Evolutionary conservation across 2,888 invertebrate species (phyloP).

Genomic region (Philopedon plagiatum): DNA sequence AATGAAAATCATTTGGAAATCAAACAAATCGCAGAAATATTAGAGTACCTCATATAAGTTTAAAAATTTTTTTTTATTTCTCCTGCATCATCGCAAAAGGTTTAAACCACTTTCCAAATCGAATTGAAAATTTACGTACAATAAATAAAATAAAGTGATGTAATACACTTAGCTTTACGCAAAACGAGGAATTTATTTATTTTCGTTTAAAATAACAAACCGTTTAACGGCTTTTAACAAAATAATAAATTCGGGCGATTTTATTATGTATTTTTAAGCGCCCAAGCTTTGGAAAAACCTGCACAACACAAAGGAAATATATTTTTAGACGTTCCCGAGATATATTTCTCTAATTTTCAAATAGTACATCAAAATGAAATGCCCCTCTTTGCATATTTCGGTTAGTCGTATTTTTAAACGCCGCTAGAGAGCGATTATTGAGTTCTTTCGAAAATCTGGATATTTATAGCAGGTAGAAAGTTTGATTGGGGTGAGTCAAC

Average conservation of each 20-base stretch:
- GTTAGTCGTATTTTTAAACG: conserved; percentile 37
- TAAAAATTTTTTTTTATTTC: too few relatives aligned
- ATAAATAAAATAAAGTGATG: conserved; percentile 34
- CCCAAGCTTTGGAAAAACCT: conserved; percentile 23
- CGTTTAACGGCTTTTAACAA: conserved; percentile 39
- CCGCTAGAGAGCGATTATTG: background rate
- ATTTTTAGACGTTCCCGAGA: conserved; percentile 45
- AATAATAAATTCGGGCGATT: conserved; percentile 40
- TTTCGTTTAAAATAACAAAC: conserved; percentile 38
- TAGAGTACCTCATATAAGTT: too few relatives aligned
- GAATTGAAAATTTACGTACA: background rate
- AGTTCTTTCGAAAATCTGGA: background rate
- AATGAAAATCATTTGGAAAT: too few relatives aligned
- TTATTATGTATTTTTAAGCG: conserved; percentile 39
- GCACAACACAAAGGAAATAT: conserved; percentile 39
- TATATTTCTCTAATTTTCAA: conserved; percentile 45
- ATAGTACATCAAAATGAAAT: conserved; percentile 43
- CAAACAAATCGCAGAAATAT: too few relatives aligned
- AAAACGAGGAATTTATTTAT: conserved; percentile 36
- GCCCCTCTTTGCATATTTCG: conserved; percentile 40
- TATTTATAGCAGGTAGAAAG: background rate
- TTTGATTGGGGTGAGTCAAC: too few relatives aligned
- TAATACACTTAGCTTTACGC: conserved; percentile 30
- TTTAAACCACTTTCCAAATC: background rate
- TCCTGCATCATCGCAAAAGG: background rate